Evolutionary conservation across 1,140 invertebrate genomes (phyloP).

Genomic region (Nilaparvata lugens): DNA sequence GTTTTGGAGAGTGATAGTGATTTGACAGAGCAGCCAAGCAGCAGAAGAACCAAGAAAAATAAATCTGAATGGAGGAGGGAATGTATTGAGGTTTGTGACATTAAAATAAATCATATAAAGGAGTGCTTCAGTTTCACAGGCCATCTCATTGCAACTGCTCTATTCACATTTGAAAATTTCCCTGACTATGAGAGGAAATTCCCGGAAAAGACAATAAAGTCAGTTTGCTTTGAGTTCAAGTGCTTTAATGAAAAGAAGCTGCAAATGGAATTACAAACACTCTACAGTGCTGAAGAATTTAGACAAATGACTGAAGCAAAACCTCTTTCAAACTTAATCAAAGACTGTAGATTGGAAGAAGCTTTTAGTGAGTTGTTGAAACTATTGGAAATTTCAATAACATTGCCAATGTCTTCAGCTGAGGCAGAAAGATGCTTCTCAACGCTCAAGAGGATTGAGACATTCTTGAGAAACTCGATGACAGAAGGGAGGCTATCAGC

Average conservation of each 20-base stretch:
- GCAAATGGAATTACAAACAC: too few species aligned
- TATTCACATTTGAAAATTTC: too few species aligned
- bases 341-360: conserved; percentile 15
- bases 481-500: conserved; percentile 18
- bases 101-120: neutral
- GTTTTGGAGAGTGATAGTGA: neutral
- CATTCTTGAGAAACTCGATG: conserved; percentile 20
- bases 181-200: too few species aligned
- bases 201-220: too few species aligned
- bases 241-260: too few species aligned
- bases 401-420: conserved; percentile 20
- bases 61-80: neutral
- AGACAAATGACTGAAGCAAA: too few species aligned
- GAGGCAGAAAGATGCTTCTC: conserved; percentile 23
- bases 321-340: too few species aligned
- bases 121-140: too few species aligned
- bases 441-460: conserved; percentile 23
- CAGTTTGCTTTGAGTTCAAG: too few species aligned
- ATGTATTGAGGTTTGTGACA: neutral
- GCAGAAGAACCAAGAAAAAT: neutral
- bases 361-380: conserved; percentile 24
- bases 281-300: too few species aligned
- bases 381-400: conserved; percentile 23
- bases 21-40: neutral
- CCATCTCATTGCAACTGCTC: too few species aligned